Conservation (phyloP, 2,888 invertebrate species). For the Blera fallax region DNA sequence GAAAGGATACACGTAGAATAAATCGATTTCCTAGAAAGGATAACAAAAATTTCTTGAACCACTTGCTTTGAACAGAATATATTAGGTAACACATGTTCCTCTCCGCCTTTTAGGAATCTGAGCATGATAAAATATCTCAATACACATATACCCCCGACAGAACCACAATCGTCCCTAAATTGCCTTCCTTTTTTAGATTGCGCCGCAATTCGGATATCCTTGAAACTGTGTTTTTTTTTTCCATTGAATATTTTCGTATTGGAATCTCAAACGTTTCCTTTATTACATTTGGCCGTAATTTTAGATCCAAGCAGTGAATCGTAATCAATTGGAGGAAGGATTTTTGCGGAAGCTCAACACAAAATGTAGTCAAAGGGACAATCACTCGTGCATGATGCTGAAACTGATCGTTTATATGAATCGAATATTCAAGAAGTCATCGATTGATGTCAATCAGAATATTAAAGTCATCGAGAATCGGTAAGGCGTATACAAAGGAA, state of each 20-base stretch:
- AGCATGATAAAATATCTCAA: background rate
- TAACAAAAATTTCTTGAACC: background rate
- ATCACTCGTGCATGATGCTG: slow-evolving; percentile 91
- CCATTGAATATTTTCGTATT: background rate
- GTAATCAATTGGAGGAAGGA: slow-evolving; percentile 85
- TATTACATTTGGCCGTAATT: background rate
- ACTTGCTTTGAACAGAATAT: background rate
- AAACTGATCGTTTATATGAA: slow-evolving; percentile 92
- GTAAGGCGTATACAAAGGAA: slow-evolving; percentile 77
- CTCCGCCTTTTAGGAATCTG: background rate
- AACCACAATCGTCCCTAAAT: background rate
- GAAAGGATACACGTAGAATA: background rate
- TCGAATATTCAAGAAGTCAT: slow-evolving; percentile 89
- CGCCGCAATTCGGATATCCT: background rate
- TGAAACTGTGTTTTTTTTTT: background rate
- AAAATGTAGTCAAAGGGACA: slow-evolving; percentile 90
- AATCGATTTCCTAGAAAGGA: background rate
- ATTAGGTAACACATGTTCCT: background rate
- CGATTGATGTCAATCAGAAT: slow-evolving; percentile 89
- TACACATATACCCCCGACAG: background rate
- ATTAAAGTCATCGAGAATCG: slow-evolving; percentile 89
- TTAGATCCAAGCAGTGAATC: slow-evolving; percentile 82
- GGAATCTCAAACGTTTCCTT: background rate
- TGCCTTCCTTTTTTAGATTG: background rate
- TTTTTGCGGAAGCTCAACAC: slow-evolving; percentile 88